These are phyloP conservation scores for Perognathus longimembris DNA, from an alignment of 2,113 vertebrate species.

Conservation along the genomic window DNA sequence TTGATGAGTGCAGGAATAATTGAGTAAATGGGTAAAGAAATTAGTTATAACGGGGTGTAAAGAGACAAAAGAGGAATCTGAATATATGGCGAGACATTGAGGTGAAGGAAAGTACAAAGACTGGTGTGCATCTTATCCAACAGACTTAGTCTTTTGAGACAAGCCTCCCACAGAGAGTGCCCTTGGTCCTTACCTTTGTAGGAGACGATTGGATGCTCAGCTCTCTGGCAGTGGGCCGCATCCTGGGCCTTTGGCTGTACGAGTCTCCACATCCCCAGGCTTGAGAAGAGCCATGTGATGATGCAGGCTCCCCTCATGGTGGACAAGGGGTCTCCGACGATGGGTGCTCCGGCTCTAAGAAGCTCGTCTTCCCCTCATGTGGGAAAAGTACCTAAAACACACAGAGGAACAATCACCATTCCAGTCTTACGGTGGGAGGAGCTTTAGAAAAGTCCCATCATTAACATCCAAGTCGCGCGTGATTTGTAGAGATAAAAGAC, in stretches of 20 bases:
- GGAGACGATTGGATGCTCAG: slow-evolving; percentile 92
- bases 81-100: too few relatives aligned
- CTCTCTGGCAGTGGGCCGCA: slow-evolving; percentile 89
- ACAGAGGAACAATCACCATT: background rate
- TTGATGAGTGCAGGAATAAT: background rate
- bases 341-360: slow-evolving; percentile 85
- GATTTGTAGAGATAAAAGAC: background rate
- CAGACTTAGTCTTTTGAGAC: too few relatives aligned
- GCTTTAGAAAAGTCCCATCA: background rate
- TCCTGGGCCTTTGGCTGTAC: slow-evolving; percentile 82
- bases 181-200: slow-evolving; percentile 90
- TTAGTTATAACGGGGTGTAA: too few relatives aligned
- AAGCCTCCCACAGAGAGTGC: rapidly evolving
- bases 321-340: slow-evolving; percentile 86
- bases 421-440: rapidly evolving
- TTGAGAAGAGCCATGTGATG: slow-evolving; percentile 88
- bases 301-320: slow-evolving; percentile 86
- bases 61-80: too few relatives aligned
- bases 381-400: slow-evolving; percentile 87
- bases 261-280: slow-evolving; percentile 90
- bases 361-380: slow-evolving; percentile 86
- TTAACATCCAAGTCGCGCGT: background rate
- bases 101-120: too few relatives aligned
- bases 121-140: too few relatives aligned
- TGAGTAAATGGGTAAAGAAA: background rate